Percentiles rank a stretch among this genome's conserved stretches.
Conservation (phyloP, 2,888 invertebrate species). For the Hesperia comma region DNA sequence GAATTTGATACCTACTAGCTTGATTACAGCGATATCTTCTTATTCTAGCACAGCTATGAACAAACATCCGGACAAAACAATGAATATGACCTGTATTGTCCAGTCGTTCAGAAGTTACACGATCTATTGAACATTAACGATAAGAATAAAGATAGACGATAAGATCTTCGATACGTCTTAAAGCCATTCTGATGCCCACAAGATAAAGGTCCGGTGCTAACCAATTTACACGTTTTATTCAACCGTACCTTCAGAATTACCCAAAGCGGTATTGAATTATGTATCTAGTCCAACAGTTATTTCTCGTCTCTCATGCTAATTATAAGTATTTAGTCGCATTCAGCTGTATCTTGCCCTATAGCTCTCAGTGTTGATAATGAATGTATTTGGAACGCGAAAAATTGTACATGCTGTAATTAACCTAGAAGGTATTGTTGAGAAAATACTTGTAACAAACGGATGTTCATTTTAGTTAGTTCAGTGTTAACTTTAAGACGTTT, state of each 20-base stretch:
- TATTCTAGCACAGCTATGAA: too few relatives aligned
- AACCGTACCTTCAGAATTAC: constrained; percentile 47
- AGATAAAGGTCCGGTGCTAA: constrained; percentile 18
- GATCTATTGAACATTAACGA: neutral
- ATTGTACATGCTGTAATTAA: neutral
- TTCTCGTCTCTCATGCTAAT: constrained; percentile 62
- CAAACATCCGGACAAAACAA: too few relatives aligned
- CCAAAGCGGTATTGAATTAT: constrained; percentile 57
- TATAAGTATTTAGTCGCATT: constrained; percentile 48
- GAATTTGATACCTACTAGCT: too few relatives aligned
- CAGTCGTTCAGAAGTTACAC: neutral
- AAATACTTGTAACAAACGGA: neutral
- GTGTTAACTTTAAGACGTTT: too few relatives aligned
- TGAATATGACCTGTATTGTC: neutral
- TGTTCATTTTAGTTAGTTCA: too few relatives aligned
- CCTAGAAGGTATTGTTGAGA: neutral
- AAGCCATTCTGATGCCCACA: constrained; percentile 16
- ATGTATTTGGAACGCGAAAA: constrained; percentile 22
- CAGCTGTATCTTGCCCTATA: constrained; percentile 32
- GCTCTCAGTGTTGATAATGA: constrained; percentile 4
- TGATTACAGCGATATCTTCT: too few relatives aligned
- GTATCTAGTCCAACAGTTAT: constrained; percentile 64
- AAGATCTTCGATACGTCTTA: neutral
- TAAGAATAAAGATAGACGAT: neutral
- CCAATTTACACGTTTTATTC: constrained; percentile 29